Base-by-base conservation (phyloP, 2,797 vertebrate species). In the Passerculus sandwichensis region DNA sequence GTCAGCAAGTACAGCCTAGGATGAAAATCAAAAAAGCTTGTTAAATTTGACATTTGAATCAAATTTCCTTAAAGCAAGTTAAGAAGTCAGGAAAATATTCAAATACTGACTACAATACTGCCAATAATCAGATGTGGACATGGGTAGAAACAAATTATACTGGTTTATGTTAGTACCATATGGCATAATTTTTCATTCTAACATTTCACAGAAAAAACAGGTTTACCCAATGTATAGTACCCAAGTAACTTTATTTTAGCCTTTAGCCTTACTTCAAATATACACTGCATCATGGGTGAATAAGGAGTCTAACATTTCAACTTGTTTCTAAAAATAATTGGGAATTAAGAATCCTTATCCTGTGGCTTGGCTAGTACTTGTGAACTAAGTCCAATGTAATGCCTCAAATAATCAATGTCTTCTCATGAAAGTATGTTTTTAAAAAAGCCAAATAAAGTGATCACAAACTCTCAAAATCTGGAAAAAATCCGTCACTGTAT, bases 1-100 rank as follows among this genome's bases (percentile, higher is more conserved):
- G 95, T 99, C 99, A 84, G 99, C 99, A 93, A 99, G 99, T 95
- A 99, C 99, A 74, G 99, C 99, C 99, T 99, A 98, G 60, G 97
- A 97, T 40, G 94, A 91, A 97, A 89, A 88, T 12, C 60, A 78
- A 88, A 96, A 94, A 89, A 21, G 47, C 75, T 82, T 83, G 88
- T 97, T 97, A 97, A 88, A 88, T n/a, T 59, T 72, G 60, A 91
- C 70, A 93, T 89, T 84, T 88, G 84, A 93, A 93, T 88, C 51
- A 62, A 32, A 91, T 93, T 87, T 90, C 88, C 73, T 86, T 71
- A 90, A 88, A 94, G 59, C 14, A 77, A 72, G 88, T 82, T 30
- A 71, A 57, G 16, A 87, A 92, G 60, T 83, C 34, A 53, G n/a
- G 50, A 89, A 73, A 91, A 79, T 5, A 59, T 36, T 71, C 5